Conservation (phyloP, 2,797 vertebrate genomes). For the Crocidura indochinensis region DNA sequence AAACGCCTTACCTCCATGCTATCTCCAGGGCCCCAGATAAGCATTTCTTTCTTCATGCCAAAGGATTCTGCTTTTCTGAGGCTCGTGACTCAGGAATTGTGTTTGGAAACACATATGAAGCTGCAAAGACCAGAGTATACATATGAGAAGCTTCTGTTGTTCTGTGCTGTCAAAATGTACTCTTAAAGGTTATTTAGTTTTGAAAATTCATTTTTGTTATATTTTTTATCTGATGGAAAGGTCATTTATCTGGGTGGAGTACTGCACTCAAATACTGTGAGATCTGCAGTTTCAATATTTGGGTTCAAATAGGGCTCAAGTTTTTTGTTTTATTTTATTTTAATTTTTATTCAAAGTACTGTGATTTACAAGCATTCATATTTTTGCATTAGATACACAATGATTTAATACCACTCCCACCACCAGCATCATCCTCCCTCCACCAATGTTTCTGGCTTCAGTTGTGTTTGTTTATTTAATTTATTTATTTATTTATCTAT, state of each 20-base stretch:
- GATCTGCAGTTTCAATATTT: constrained; percentile 7
- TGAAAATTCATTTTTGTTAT: constrained; percentile 74
- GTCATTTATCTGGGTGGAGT: constrained; percentile 65
- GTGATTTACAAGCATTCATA: too few relatives aligned
- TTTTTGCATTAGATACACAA: too few relatives aligned
- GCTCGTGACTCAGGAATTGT: constrained; percentile 62
- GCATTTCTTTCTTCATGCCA: constrained; percentile 41
- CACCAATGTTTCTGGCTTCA: too few relatives aligned
- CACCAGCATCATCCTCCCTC: too few relatives aligned
- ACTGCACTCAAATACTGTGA: constrained; percentile 35
- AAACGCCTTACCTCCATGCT: too few relatives aligned
- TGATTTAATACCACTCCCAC: too few relatives aligned
- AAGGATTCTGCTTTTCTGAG: not conserved
- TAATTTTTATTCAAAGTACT: constrained; percentile 21
- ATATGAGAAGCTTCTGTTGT: constrained; percentile 58
- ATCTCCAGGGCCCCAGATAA: too few relatives aligned
- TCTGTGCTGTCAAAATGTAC: constrained; percentile 62
- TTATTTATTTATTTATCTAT: too few relatives aligned
- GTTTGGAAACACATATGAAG: constrained; percentile 47
- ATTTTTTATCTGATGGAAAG: constrained; percentile 53
- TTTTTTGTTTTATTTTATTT: not conserved
- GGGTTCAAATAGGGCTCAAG: constrained; percentile 44
- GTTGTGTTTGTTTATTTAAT: too few relatives aligned
- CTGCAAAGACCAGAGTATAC: constrained; percentile 1
- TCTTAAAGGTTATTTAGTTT: constrained; percentile 68